Percentiles rank a stretch among this genome's conserved stretches.
phyloP scores from a whole-genome alignment of 2,113 vertebrate species.

The Hucho hucho region DNA sequence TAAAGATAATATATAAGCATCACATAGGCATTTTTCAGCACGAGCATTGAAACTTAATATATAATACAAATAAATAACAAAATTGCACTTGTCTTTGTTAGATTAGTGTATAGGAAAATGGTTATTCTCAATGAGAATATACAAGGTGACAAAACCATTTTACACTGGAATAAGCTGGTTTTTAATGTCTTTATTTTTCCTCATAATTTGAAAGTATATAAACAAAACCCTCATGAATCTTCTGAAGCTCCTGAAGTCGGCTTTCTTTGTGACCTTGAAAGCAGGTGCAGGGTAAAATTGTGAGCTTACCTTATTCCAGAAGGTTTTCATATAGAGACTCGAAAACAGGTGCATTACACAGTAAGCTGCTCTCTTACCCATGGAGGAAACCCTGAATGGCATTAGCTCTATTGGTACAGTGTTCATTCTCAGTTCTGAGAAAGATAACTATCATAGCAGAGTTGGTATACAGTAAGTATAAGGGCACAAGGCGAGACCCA shows the following conservation, averaged over 20 bases:
- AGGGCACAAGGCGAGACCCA: no score
- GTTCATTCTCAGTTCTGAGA: no score
- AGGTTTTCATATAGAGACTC: not conserved
- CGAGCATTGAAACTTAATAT: no score
- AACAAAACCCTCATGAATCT: not conserved
- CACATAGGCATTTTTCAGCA: no score
- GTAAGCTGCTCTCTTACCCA: not conserved
- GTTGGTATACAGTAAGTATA: no score
- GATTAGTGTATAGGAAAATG: no score
- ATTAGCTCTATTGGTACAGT: no score
- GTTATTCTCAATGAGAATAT: no score
- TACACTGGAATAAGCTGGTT: not conserved
- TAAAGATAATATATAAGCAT: no score
- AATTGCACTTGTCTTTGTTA: no score
- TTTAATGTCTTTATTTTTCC: constrained; percentile 13
- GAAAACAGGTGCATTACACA: not conserved
- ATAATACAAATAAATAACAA: no score
- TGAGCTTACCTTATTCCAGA: not conserved
- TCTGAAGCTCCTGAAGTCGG: not conserved
- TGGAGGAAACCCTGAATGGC: not conserved
- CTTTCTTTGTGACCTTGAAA: constrained; percentile 42
- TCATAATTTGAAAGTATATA: not conserved
- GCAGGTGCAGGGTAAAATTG: constrained; percentile 33
- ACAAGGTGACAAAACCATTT: not conserved
- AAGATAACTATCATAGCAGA: no score